A percentile compares a stretch with the other conserved stretches of the same genome.
Conservation (phyloP, 2,113 vertebrate genomes). For the Puntigrus tetrazona region DNA sequence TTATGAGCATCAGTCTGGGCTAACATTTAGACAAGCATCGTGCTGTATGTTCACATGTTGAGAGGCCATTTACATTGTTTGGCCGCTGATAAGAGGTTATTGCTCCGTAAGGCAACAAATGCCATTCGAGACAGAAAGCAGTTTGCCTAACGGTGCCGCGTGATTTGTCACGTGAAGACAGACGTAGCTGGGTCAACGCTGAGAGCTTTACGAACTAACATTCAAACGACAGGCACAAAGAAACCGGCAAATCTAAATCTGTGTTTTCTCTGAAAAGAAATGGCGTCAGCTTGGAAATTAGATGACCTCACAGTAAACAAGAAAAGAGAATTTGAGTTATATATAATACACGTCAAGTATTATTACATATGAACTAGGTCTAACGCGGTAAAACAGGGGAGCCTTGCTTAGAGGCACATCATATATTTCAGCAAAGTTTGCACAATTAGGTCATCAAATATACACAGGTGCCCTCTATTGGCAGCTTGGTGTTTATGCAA, state of each 20-base stretch:
- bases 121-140: slow-evolving; percentile 3
- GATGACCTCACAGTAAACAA: neutral
- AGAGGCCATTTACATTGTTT: slow-evolving; percentile 10
- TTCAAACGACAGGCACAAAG: neutral
- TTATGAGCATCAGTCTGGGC: neutral
- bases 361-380: neutral
- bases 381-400: neutral
- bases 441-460: slow-evolving; percentile 34
- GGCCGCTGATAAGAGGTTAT: neutral
- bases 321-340: neutral
- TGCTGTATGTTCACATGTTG: slow-evolving; percentile 6
- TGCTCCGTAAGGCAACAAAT: slow-evolving; percentile 10
- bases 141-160: slow-evolving; percentile 3
- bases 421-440: neutral
- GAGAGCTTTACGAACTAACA: neutral
- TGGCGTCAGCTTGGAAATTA: neutral
- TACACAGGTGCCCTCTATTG: slow-evolving; percentile 33
- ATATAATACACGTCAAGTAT: neutral
- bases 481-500: slow-evolving; percentile 18
- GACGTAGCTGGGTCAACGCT: neutral
- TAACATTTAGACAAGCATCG: neutral
- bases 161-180: slow-evolving; percentile 13
- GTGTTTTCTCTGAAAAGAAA: slow-evolving; percentile 23
- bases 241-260: neutral
- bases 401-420: neutral